Base-by-base conservation (phyloP, 2,113 vertebrate genomes). In the Pithys albifrons region DNA sequence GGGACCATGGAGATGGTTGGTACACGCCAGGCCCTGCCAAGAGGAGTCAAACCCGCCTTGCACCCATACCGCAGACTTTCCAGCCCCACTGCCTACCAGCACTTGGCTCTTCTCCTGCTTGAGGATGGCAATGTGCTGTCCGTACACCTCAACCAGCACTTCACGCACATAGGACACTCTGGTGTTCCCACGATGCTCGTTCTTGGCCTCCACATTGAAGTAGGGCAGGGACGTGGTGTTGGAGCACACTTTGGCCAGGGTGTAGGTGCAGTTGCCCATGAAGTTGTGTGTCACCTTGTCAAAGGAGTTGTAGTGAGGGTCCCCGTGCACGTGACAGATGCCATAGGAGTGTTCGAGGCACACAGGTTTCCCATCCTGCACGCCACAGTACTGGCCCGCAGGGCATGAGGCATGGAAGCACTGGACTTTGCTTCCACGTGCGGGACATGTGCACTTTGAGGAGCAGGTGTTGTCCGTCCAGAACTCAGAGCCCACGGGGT, bases 161-260 rank as follows among this genome's bases (percentile, higher is more conserved):
- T 97, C 95, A 10, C 98, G 97, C 72, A 98, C 96, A 4, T 96
- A 95, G 45, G 97, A 96, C 76, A 97, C 88, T 16, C 93, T 96
- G 19, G 91, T 89, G 89, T 89, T 97, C 25, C 97, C 91, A 2
- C 95, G 97, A 41, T 97, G 93, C 91, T 98, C 96, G 12, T 98
- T 98, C 82, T 98, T 97, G 67, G 98, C 98, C 89, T 98, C 98
- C 20, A 99, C 96, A 0, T 94, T 97, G 97, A 99, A 99, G 95
- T 91, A 77, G 12, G 98, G 97, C 74, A 98, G 93, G 55, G 85
- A 67, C 33, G 92, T 96, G 66, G 80, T 65, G 71, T 97, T 88
- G 55, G 92, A 93, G 61, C 98, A 99, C 61, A 98, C 96, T 94
- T 97, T 98, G 77, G 98, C 97, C 92, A 99, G 97, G 10, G 98